Evolutionary conservation across 2,888 invertebrate species (phyloP).

Genomic region (Eudasyphora cyanicolor): DNA sequence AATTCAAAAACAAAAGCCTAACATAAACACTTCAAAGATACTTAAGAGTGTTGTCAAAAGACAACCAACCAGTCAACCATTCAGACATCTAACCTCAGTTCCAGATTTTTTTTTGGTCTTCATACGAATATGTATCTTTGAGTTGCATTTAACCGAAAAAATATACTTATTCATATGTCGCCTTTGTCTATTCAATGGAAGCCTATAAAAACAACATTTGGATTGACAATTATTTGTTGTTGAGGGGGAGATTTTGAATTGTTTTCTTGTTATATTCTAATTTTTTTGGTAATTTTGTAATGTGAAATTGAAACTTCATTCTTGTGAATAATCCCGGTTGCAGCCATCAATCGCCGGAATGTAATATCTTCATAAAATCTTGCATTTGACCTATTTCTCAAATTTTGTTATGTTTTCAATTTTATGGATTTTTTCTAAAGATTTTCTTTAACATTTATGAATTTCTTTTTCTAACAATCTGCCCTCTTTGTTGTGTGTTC

Average conservation of each 20-base stretch:
- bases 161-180: not conserved
- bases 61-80: not conserved
- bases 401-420: not conserved
- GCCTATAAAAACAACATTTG: slow-evolving; percentile 10
- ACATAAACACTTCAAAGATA: slow-evolving; percentile 21
- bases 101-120: not conserved
- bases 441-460: not conserved
- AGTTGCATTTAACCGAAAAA: not conserved
- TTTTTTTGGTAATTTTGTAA: not conserved
- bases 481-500: not conserved
- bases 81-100: not conserved
- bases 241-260: slow-evolving; percentile 10
- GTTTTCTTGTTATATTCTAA: slow-evolving; percentile 3
- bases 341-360: too few species aligned
- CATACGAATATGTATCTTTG: not conserved
- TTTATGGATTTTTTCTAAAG: not conserved
- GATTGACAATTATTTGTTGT: slow-evolving; percentile 26
- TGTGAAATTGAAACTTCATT: not conserved
- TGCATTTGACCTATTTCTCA: not conserved
- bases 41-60: slow-evolving; percentile 35
- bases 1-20: not conserved
- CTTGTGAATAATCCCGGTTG: too few species aligned
- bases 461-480: not conserved
- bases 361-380: not conserved
- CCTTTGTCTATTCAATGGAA: not conserved